phyloP scores from a whole-genome alignment of 2,888 invertebrate species.

The Lasioglossum malachurum region DNA sequence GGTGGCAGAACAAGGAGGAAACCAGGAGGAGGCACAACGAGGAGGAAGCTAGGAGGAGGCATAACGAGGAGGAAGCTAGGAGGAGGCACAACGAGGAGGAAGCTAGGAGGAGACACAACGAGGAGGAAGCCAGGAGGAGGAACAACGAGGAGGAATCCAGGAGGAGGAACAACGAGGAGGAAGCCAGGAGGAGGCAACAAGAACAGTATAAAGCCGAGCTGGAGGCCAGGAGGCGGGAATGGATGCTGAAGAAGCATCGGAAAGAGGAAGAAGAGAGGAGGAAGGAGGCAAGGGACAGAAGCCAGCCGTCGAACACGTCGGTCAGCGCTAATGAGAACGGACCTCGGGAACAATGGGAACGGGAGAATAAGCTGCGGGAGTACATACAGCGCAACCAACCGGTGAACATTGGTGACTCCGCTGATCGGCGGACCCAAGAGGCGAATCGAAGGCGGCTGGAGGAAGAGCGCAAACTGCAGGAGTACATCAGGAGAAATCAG shows the following conservation, averaged over 20 bases:
- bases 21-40: too few species aligned
- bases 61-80: too few species aligned
- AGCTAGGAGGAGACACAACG: too few species aligned
- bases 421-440: slow-evolving; percentile 39
- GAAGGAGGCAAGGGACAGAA: slow-evolving; percentile 40
- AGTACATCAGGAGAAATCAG: slow-evolving; percentile 77
- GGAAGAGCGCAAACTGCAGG: slow-evolving; percentile 68
- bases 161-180: neutral
- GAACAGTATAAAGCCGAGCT: slow-evolving; percentile 33
- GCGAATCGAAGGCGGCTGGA: slow-evolving; percentile 35
- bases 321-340: slow-evolving; percentile 19
- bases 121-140: neutral
- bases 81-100: too few species aligned
- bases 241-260: slow-evolving; percentile 45
- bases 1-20: neutral
- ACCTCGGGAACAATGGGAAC: slow-evolving; percentile 42
- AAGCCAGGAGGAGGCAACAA: slow-evolving; percentile 21
- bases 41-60: slow-evolving; percentile 3
- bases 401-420: slow-evolving; percentile 46
- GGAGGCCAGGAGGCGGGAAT: slow-evolving; percentile 48
- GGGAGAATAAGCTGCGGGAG: slow-evolving; percentile 49
- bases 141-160: neutral
- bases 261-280: slow-evolving; percentile 58
- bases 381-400: slow-evolving; percentile 74
- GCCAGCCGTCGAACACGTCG: slow-evolving; percentile 28